phyloP scores from a whole-genome alignment of 2,113 vertebrate genomes.

The Synchiropus splendidus region DNA sequence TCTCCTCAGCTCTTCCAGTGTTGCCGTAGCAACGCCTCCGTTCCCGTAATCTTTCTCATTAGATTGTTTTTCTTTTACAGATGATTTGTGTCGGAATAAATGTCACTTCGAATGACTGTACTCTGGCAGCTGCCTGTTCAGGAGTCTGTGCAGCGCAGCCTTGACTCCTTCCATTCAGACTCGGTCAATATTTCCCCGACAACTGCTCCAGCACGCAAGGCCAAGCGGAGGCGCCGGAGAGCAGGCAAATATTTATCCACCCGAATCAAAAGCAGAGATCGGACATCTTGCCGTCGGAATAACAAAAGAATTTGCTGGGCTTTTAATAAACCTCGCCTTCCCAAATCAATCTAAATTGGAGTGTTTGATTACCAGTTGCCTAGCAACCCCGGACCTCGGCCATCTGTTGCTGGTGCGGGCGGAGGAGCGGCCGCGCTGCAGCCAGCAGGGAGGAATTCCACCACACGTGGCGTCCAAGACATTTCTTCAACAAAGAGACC shows the following conservation, averaged over 20 bases:
- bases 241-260: constrained; percentile 33
- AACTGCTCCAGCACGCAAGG: constrained; percentile 4
- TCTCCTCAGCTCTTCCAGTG: too few relatives aligned
- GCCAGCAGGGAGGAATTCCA: constrained; percentile 64
- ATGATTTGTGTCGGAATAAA: too few relatives aligned
- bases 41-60: too few relatives aligned
- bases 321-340: constrained; percentile 55
- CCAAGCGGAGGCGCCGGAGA: constrained; percentile 19
- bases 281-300: constrained; percentile 39
- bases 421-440: constrained; percentile 34
- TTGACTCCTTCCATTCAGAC: constrained; percentile 1
- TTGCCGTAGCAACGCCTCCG: too few relatives aligned
- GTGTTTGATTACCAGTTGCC: constrained; percentile 70
- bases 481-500: constrained; percentile 7
- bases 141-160: constrained; percentile 1
- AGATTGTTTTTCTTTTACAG: too few relatives aligned
- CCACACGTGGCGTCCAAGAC: constrained; percentile 30
- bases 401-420: constrained; percentile 68
- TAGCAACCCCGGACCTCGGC: constrained; percentile 65
- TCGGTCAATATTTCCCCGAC: constrained; percentile 20
- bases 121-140: too few relatives aligned
- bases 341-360: constrained; percentile 63
- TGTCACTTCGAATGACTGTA: too few relatives aligned
- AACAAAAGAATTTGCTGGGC: constrained; percentile 48
- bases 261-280: constrained; percentile 29